Evolutionary conservation across 1,140 invertebrate species (phyloP), one percentile per base, ranked within the genome.

Genomic region (Zaprionus nigranus): DNA sequence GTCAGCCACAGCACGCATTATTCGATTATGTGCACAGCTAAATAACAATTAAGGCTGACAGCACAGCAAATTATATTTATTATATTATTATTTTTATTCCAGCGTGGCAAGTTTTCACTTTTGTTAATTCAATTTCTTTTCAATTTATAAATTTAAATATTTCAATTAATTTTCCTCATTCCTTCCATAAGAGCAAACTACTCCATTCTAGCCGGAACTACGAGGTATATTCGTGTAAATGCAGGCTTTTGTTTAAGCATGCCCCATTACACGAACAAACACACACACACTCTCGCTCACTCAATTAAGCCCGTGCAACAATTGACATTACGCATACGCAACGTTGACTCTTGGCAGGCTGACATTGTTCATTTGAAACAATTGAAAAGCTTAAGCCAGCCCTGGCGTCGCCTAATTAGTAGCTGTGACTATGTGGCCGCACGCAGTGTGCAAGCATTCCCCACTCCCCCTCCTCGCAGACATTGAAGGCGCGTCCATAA

Each of bases 271-370:
- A 51, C 5, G n/a, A 13, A 46, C 17, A n/a, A 49, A 17, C 11
- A 9, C 12, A 17, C n/a, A 7, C 26, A 3, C 17, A 28, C 26
- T 20, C 3, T 20, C 28, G 4, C 12, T 6, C 17, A 28, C 26
- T 34, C 26, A 36, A 30, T 30, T 20, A 28, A 51, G 7, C 24
- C 2, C 34, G 26, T 69, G 59, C 20, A 59, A 51, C 56, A 36
- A 60, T 60, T 61, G 24, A 12, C 34, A 75, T 76, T 72, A 38
- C 57, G 69, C n/a, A 72, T 76, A 72, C 74, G 68, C 74, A 46
- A 11, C 28, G 57, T 76, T 61, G 68, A 24, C 57, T 61, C 40
- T 30, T 17, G 26, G n/a, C 58, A 43, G 62, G 12, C 49, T 40
- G 43, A 28, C 22, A 30, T 3, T 64, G 28, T 71, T 54, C 13